Percentiles rank a stretch among this genome's conserved stretches.
phyloP scores from a whole-genome alignment of 1,140 invertebrate genomes.

The Bombus polaris region DNA sequence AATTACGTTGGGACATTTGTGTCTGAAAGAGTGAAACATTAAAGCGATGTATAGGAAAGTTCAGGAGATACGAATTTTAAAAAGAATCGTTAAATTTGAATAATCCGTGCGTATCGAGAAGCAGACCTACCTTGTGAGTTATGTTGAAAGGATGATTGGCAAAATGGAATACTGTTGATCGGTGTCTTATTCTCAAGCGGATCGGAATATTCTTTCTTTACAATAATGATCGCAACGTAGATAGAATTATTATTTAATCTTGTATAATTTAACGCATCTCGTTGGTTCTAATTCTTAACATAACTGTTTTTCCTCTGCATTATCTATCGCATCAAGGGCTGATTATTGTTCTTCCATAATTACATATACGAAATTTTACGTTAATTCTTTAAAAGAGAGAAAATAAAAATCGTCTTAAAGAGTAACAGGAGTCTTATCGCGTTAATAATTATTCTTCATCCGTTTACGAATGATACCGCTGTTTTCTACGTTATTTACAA shows the following conservation, averaged over 20 bases:
- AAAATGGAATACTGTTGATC: slow-evolving; percentile 25
- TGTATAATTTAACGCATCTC: not conserved
- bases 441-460: not conserved
- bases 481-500: slow-evolving; percentile 12
- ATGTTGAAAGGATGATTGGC: slow-evolving; percentile 35
- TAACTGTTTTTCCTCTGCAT: not conserved
- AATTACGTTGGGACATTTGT: not conserved
- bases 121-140: slow-evolving; percentile 37
- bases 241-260: slow-evolving; percentile 6
- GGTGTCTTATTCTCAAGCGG: slow-evolving; percentile 18
- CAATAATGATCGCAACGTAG: not conserved
- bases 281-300: not conserved
- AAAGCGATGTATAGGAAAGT: not conserved
- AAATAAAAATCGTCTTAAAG: not conserved
- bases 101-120: slow-evolving; percentile 1
- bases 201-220: not conserved
- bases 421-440: not conserved
- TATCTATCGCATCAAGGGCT: not conserved
- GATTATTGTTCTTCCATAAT: not conserved
- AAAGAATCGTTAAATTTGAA: not conserved
- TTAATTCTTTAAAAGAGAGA: not conserved
- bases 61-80: too few relatives aligned
- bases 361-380: not conserved
- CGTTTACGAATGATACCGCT: not conserved
- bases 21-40: not conserved